Evolutionary conservation across 2,113 vertebrate species (phyloP), one percentile per base, ranked within the genome.

Genomic region (Chaetura pelagica): DNA sequence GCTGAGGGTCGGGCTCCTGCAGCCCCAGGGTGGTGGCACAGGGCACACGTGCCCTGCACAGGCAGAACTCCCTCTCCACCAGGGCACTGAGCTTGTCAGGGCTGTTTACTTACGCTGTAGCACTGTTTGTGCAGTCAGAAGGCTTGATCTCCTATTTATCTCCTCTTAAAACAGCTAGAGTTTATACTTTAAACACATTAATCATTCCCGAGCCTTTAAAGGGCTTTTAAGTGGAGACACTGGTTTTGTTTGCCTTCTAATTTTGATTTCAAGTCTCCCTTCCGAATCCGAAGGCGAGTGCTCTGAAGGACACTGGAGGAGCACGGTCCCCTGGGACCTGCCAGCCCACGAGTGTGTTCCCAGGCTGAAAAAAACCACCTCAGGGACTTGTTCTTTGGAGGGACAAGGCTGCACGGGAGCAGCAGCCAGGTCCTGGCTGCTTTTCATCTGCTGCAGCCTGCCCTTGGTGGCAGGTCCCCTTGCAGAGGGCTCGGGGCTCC

Each of bases 111-210:
- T 52, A 54, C 35, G 83, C 76, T 12, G 51, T 71, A 30, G 11
- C 92, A 51, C 95, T 97, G 97, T 98, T 97, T 98, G 96, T 97
- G 96, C 78, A 97, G 93, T 86, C 97, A 97, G 97, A 96, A 97
- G 98, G 92, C 94, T 97, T 15, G 63, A 48, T 62, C 94, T 83
- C 32, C 5, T 94, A 84, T 97, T 98, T 97, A 97, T 95, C 97
- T 94, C 81, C 95, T 87, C 86, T 90, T 92, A 85, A 92, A 96
- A 48, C 91, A 82, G 79, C 96, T 79, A 15, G 46, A 34, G 87
- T 89, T 93, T 91, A 79, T 82, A 89, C 62, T 96, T 96, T 61
- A 94, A 93, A 94, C 95, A 96, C 90, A 96, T 96, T 91, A 89
- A 96, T 96, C 93, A 93, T 85, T 46, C 21, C 95, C 84, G 22